A percentile compares a stretch with the other conserved stretches of the same genome.
Evolutionary conservation across 2,888 invertebrate genomes (phyloP).

Genomic region (Troglohyphantes excavatus): DNA sequence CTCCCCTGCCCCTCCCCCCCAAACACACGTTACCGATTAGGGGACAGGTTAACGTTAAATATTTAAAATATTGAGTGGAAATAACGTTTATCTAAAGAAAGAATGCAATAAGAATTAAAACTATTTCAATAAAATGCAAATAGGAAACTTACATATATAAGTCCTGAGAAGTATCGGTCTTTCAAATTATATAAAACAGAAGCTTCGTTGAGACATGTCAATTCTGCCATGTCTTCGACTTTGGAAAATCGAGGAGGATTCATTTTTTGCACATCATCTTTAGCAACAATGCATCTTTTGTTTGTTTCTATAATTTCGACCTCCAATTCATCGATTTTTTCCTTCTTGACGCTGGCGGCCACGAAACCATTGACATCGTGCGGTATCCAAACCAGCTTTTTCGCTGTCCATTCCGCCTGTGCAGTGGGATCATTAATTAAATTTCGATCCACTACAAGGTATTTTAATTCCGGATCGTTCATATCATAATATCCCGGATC

Average conservation of each 20-base stretch:
- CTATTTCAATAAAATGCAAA: neutral
- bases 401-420: slow-evolving; percentile 99
- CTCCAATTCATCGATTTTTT: slow-evolving; percentile 97
- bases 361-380: slow-evolving; percentile 98
- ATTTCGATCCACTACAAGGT: slow-evolving; percentile 97
- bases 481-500: slow-evolving; percentile 75
- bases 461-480: slow-evolving; percentile 87
- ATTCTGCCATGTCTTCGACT: slow-evolving; percentile 99
- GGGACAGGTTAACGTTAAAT: no score
- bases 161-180: slow-evolving; percentile 99
- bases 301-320: slow-evolving; percentile 98
- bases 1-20: no score
- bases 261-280: slow-evolving; percentile 99
- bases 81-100: no score
- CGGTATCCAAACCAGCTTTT: slow-evolving; percentile 99
- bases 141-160: slow-evolving; percentile 97
- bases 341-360: slow-evolving; percentile 96
- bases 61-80: no score
- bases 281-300: slow-evolving; percentile 93
- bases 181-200: slow-evolving; percentile 99
- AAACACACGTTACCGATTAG: no score
- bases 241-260: slow-evolving; percentile 99
- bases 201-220: slow-evolving; percentile 99
- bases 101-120: neutral
- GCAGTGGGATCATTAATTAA: slow-evolving; percentile 98